A percentile compares a stretch with the other conserved stretches of the same genome.
Conservation (phyloP, 2,797 vertebrate genomes). For the Crypturellus tataupa region DNA sequence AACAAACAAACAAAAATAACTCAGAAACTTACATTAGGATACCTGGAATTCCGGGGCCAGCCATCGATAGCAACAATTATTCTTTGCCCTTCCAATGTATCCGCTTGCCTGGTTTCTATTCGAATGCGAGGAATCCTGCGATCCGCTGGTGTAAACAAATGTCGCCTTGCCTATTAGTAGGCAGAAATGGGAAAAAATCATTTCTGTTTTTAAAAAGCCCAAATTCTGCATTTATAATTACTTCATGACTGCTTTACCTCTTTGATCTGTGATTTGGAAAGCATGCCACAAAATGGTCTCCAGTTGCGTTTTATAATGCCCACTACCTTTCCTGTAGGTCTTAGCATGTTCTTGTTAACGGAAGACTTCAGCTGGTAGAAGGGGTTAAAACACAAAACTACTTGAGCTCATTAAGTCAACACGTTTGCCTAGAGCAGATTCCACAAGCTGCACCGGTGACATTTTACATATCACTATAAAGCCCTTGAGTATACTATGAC, state of each 20-base stretch:
- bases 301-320: conserved; percentile 98
- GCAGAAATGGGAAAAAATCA: neutral
- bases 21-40: conserved; percentile 91
- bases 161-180: conserved; percentile 88
- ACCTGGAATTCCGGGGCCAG: conserved; percentile 96
- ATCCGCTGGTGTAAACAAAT: conserved; percentile 97
- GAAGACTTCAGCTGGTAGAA: conserved; percentile 82
- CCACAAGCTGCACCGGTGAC: neutral
- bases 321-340: conserved; percentile 91
- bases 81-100: conserved; percentile 89
- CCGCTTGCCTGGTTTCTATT: conserved; percentile 94
- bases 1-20: conserved; percentile 76
- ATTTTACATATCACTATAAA: neutral
- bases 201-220: neutral
- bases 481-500: neutral
- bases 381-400: conserved; percentile 3
- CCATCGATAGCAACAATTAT: conserved; percentile 97
- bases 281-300: conserved; percentile 97
- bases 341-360: conserved; percentile 80
- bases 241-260: conserved; percentile 78
- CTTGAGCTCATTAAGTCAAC: neutral
- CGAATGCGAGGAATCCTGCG: conserved; percentile 94
- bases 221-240: neutral
- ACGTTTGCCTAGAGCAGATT: rapidly evolving
- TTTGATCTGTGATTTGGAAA: conserved; percentile 92